Evolutionary conservation across 2,888 invertebrate species (phyloP).

Genomic region (Athrips mouffetella): DNA sequence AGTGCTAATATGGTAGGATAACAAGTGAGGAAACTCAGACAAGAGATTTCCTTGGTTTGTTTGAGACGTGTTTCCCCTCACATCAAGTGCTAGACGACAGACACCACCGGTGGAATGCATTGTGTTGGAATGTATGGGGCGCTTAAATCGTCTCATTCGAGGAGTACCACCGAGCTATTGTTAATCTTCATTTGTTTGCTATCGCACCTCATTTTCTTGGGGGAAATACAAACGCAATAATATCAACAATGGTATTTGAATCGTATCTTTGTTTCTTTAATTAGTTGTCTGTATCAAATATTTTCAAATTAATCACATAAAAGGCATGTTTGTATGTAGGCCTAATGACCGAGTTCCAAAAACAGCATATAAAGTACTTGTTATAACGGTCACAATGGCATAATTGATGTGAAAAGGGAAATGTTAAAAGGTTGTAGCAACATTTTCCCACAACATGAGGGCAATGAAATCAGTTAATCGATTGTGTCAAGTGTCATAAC

Average conservation of each 20-base stretch:
- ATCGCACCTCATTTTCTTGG: constrained; percentile 41
- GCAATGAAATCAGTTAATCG: constrained; percentile 49
- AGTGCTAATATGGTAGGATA: constrained; percentile 18
- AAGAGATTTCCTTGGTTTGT: constrained; percentile 63
- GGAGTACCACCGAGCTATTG: constrained; percentile 51
- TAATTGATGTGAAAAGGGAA: constrained; percentile 10
- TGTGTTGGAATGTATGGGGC: constrained; percentile 56
- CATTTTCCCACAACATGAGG: constrained; percentile 31
- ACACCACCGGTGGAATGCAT: constrained; percentile 51
- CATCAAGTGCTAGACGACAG: constrained; percentile 52
- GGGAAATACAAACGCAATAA: constrained; percentile 25
- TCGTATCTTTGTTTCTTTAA: constrained; percentile 5
- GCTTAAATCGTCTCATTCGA: constrained; percentile 59
- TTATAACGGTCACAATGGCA: constrained; percentile 6
- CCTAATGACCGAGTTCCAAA: constrained; percentile 8
- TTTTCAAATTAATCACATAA: neutral
- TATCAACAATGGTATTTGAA: constrained; percentile 1
- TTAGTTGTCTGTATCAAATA: neutral
- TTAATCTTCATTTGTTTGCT: constrained; percentile 46
- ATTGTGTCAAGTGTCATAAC: constrained; percentile 51
- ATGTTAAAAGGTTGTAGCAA: constrained; percentile 9
- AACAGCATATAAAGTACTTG: constrained; percentile 1
- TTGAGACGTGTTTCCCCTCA: constrained; percentile 59
- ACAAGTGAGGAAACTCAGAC: constrained; percentile 51
- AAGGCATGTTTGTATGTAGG: neutral